Evolutionary conservation across 2,797 vertebrate species (phyloP).

Genomic region (Ceryle rudis): DNA sequence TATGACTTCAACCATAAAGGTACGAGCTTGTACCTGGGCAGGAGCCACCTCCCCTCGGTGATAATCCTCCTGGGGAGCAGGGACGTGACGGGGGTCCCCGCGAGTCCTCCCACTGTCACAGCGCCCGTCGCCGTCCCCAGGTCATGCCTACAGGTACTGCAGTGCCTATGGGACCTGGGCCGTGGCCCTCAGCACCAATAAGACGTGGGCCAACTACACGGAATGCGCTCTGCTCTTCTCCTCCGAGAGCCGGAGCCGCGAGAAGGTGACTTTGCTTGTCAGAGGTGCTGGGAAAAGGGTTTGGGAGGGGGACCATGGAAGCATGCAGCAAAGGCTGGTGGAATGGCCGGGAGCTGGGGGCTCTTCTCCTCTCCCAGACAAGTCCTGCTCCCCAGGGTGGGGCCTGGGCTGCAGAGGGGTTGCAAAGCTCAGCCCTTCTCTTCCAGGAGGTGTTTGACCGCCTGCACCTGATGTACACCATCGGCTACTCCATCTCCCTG

Average conservation of each 20-base stretch:
- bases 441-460: slow-evolving; percentile 89
- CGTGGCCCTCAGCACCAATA: slow-evolving; percentile 84
- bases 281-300: not conserved
- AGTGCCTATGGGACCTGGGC: slow-evolving; percentile 85
- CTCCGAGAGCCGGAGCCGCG: slow-evolving; percentile 78
- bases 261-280: slow-evolving; percentile 79
- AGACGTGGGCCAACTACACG: slow-evolving; percentile 93
- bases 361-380: not conserved
- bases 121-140: slow-evolving; percentile 47
- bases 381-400: not conserved
- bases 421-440: not conserved
- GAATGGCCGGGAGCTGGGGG: not conserved
- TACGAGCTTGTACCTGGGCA: not conserved
- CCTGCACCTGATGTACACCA: slow-evolving; percentile 90
- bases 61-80: rapidly evolving
- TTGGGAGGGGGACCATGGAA: not conserved
- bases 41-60: rapidly evolving
- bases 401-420: not conserved
- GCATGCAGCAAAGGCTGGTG: not conserved
- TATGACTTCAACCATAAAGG: slow-evolving; percentile 94
- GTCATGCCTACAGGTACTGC: slow-evolving; percentile 88
- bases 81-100: rapidly evolving
- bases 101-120: rapidly evolving
- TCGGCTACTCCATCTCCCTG: slow-evolving; percentile 91
- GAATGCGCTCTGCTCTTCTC: slow-evolving; percentile 88